phyloP scores from a whole-genome alignment of 1,140 invertebrate genomes.

The Holotrichia oblita region DNA sequence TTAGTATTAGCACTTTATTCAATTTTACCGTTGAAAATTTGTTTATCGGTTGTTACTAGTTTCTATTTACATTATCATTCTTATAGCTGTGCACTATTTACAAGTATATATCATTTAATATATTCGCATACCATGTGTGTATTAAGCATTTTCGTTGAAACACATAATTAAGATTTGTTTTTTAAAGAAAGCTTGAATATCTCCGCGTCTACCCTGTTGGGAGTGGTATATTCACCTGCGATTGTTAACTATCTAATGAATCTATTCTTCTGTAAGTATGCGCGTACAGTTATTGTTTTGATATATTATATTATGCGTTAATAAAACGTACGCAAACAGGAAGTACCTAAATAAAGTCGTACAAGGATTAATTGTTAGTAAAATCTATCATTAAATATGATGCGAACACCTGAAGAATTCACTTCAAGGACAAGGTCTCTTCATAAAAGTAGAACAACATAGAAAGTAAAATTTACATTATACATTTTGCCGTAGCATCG shows the following conservation, averaged over 20 bases:
- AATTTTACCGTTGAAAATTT: no score
- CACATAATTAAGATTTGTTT: no score
- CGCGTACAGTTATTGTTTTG: neutral
- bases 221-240: neutral
- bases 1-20: no score
- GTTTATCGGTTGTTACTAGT: no score
- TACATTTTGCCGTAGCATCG: no score
- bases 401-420: neutral
- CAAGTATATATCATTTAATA: no score
- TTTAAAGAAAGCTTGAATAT: neutral
- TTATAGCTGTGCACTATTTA: no score
- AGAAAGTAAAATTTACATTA: conserved; percentile 23
- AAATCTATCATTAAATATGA: neutral
- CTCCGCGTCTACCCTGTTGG: neutral
- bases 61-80: no score
- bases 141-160: no score
- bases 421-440: neutral
- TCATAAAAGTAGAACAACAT: conserved; percentile 19
- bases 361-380: conserved; percentile 6
- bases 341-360: conserved; percentile 5
- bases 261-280: neutral
- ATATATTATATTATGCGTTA: neutral
- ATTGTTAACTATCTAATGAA: neutral
- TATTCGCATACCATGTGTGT: no score
- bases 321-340: neutral